Percentiles rank a stretch among this genome's conserved stretches.
These are phyloP conservation scores for Neoitamus cyanurus DNA, from an alignment of 2,888 invertebrate genomes.

Conservation along the genomic window DNA sequence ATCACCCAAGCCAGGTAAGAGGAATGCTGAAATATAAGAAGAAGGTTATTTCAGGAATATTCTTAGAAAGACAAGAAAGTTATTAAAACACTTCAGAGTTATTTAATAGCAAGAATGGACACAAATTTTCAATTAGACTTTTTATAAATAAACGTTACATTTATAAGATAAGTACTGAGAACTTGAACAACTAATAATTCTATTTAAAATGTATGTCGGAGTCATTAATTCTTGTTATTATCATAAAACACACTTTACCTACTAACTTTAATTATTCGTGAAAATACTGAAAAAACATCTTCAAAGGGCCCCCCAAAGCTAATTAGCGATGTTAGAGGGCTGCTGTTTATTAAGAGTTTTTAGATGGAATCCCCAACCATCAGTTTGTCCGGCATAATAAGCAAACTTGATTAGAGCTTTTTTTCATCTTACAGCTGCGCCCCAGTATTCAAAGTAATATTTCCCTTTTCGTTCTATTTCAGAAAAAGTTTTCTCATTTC, in stretches of 20 bases:
- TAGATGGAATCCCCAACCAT: neutral
- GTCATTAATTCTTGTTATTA: no score
- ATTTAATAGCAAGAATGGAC: no score
- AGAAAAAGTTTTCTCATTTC: conserved; percentile 93
- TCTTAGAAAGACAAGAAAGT: no score
- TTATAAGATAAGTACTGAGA: neutral
- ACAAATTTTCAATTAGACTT: no score
- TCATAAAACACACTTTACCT: neutral
- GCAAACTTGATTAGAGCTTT: conserved; percentile 10
- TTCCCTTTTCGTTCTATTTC: conserved; percentile 56
- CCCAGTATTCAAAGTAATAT: neutral
- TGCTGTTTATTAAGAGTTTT: conserved; percentile 16
- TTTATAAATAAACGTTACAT: neutral
- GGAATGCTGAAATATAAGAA: no score
- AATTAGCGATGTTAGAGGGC: neutral
- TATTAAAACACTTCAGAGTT: no score
- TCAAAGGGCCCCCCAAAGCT: neutral
- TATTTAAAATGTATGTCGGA: neutral
- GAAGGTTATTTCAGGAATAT: no score
- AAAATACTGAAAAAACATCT: neutral
- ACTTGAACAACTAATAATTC: neutral
- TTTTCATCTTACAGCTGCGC: neutral
- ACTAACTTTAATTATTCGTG: neutral
- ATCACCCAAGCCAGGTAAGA: conserved; percentile 83
- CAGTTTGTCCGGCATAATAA: neutral